Evolutionary conservation across 2,888 invertebrate species (phyloP).

Genomic region (Calameuta idolon): DNA sequence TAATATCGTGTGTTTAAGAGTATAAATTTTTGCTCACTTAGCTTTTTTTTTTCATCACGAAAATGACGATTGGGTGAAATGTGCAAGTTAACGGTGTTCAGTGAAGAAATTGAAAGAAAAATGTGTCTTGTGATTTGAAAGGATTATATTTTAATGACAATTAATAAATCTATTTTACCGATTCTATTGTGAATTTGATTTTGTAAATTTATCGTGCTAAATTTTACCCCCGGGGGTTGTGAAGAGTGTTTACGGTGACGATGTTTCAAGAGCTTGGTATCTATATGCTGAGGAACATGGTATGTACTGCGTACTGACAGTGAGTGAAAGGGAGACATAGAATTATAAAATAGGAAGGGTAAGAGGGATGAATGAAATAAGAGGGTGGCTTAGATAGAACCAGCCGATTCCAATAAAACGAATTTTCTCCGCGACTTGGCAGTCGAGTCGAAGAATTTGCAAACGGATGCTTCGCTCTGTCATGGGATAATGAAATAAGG

Average conservation of each 20-base stretch:
- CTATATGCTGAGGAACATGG: background rate
- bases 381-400: conserved; percentile 17
- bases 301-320: background rate
- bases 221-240: background rate
- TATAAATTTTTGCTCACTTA: background rate
- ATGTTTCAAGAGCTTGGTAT: background rate
- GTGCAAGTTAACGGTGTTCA: background rate
- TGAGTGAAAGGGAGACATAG: conserved; percentile 2
- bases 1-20: background rate
- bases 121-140: background rate
- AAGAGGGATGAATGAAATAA: conserved; percentile 23
- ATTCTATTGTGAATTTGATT: background rate
- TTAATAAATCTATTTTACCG: background rate
- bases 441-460: conserved; percentile 61
- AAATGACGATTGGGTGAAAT: background rate
- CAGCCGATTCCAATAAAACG: conserved; percentile 61
- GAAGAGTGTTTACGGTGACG: background rate
- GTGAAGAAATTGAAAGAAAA: background rate
- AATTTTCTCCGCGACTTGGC: conserved; percentile 63
- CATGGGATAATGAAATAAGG: conserved; percentile 65
- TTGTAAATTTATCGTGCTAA: background rate
- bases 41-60: background rate
- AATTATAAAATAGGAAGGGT: background rate
- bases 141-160: background rate
- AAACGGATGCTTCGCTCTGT: conserved; percentile 54